A percentile compares a stretch with the other conserved stretches of the same genome.
These are phyloP conservation scores for Patella pellucida DNA, from an alignment of 2,888 invertebrate genomes.

Conservation along the genomic window DNA sequence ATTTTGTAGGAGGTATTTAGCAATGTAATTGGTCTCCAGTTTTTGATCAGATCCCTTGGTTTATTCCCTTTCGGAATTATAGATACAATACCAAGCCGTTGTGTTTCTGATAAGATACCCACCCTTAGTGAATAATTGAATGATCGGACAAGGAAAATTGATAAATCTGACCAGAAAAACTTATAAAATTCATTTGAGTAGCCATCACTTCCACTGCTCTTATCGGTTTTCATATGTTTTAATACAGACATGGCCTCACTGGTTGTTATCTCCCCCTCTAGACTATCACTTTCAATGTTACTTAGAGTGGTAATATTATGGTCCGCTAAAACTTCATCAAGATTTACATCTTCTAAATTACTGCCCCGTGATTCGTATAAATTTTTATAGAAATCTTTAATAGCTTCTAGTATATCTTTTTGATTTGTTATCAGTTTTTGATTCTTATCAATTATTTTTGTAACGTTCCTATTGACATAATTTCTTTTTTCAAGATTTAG, in stretches of 20 bases:
- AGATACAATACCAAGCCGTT: not conserved
- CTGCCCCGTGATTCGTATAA: not conserved
- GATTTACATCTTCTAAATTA: not conserved
- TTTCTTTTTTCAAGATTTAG: not conserved
- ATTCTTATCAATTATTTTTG: not conserved
- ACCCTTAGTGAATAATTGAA: too few relatives aligned
- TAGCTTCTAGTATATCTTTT: not conserved
- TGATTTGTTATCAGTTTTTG: not conserved
- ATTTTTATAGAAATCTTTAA: not conserved
- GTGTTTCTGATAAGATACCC: too few relatives aligned
- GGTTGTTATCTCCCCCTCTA: not conserved
- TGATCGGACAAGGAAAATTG: too few relatives aligned
- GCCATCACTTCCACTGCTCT: not conserved
- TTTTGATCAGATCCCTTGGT: not conserved
- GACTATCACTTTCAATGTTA: not conserved
- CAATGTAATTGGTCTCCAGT: conserved; percentile 6
- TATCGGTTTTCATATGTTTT: not conserved
- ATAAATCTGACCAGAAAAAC: too few relatives aligned
- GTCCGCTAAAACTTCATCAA: not conserved
- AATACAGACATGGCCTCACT: not conserved
- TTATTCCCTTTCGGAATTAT: not conserved
- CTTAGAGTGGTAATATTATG: not conserved
- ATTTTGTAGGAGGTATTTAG: not conserved
- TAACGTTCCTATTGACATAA: not conserved
- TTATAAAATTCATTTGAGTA: too few relatives aligned